Evolutionary conservation across 2,888 invertebrate genomes (phyloP).

Genomic region (Tyria jacobaeae): DNA sequence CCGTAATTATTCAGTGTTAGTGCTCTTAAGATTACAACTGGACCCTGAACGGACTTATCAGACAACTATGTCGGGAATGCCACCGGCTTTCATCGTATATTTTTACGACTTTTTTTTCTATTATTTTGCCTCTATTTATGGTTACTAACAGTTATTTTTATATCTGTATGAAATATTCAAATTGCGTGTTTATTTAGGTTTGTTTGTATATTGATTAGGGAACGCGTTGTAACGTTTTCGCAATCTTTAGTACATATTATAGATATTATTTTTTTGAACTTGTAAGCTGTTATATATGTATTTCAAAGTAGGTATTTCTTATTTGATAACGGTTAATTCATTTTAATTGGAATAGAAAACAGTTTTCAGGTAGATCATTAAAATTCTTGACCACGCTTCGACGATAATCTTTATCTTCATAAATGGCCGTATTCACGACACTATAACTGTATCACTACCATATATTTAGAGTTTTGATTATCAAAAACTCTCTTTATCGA

Average conservation of each 20-base stretch:
- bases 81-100: slow-evolving; percentile 46
- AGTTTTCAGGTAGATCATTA: slow-evolving; percentile 57
- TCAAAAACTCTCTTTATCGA: slow-evolving; percentile 32
- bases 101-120: slow-evolving; percentile 39
- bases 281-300: not conserved
- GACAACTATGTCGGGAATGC: slow-evolving; percentile 38
- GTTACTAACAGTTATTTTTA: slow-evolving; percentile 49
- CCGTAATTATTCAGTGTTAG: slow-evolving; percentile 57
- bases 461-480: slow-evolving; percentile 28
- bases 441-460: slow-evolving; percentile 30
- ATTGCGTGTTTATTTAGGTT: slow-evolving; percentile 65
- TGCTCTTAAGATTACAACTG: slow-evolving; percentile 47
- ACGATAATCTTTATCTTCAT: slow-evolving; percentile 48
- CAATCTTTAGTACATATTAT: slow-evolving; percentile 4
- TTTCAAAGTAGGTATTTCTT: not conserved
- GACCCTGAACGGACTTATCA: slow-evolving; percentile 53
- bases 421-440: slow-evolving; percentile 36
- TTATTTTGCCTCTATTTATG: slow-evolving; percentile 38
- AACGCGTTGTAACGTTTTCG: not conserved
- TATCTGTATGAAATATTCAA: slow-evolving; percentile 44
- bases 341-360: slow-evolving; percentile 39
- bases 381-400: slow-evolving; percentile 61
- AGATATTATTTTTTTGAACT: not conserved
- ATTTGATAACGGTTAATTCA: not conserved
- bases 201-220: slow-evolving; percentile 55